phyloP scores from a whole-genome alignment of 2,888 invertebrate species.

The Cyclophora albipunctata region DNA sequence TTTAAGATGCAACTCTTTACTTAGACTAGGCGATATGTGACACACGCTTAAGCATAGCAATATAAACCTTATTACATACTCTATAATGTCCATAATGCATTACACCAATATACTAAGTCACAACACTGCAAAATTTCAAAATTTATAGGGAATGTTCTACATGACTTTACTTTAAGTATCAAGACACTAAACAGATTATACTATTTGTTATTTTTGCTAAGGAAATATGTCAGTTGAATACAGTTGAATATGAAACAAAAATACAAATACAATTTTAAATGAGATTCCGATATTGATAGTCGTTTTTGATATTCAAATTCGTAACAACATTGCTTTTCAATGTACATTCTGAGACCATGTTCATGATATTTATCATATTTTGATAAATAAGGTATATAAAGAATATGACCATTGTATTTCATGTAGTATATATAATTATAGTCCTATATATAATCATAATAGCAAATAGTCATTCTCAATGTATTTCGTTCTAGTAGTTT shows the following conservation, averaged over 20 bases:
- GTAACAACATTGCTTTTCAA: too few species aligned
- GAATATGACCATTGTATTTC: too few species aligned
- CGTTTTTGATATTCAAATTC: neutral
- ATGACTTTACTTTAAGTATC: neutral
- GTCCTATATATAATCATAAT: too few species aligned
- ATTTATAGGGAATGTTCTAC: conserved; percentile 32
- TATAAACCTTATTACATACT: conserved; percentile 24
- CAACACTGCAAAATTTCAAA: conserved; percentile 46
- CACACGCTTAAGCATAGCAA: conserved; percentile 36
- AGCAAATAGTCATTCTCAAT: too few species aligned
- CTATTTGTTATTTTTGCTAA: conserved; percentile 9
- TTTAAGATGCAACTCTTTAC: neutral
- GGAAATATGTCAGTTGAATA: conserved; percentile 9
- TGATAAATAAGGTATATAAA: too few species aligned
- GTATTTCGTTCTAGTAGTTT: too few species aligned
- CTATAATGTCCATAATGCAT: conserved; percentile 9
- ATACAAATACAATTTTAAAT: neutral
- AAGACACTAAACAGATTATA: neutral
- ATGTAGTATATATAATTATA: too few species aligned
- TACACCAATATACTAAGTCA: conserved; percentile 38
- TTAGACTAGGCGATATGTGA: conserved; percentile 47
- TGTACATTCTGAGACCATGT: too few species aligned
- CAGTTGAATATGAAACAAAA: neutral
- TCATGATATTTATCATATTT: too few species aligned
- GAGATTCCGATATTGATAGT: neutral